These are phyloP conservation scores for Leptobrachium leishanense DNA, from an alignment of 2,113 vertebrate species.

Conservation along the genomic window DNA sequence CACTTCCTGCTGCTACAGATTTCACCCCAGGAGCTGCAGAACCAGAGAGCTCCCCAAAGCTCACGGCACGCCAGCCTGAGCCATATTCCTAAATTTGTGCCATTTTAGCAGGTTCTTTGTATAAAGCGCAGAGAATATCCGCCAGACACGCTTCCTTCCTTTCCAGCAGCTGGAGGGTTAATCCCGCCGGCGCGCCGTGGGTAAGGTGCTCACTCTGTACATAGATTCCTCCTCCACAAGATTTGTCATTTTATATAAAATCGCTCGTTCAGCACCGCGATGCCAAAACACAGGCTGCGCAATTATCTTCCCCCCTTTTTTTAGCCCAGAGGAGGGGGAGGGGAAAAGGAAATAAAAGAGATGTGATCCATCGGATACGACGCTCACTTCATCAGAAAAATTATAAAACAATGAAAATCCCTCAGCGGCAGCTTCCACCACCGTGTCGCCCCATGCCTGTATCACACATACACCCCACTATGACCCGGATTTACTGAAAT, in stretches of 20 bases:
- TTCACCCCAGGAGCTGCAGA: too few relatives aligned
- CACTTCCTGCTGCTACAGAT: too few relatives aligned
- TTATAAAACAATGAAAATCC: constrained; percentile 16
- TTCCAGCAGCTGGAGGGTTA: not conserved
- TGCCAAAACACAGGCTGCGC: not conserved
- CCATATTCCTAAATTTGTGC: too few relatives aligned
- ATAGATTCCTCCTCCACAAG: not conserved
- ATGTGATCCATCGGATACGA: not conserved
- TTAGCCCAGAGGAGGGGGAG: constrained; percentile 13
- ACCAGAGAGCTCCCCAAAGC: too few relatives aligned
- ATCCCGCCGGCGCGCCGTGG: not conserved
- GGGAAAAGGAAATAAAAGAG: not conserved
- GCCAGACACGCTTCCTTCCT: too few relatives aligned
- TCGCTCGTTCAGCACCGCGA: constrained; percentile 28
- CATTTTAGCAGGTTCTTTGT: too few relatives aligned
- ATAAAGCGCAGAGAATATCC: too few relatives aligned
- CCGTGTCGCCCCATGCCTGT: too few relatives aligned
- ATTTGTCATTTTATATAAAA: constrained; percentile 6
- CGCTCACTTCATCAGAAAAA: not conserved
- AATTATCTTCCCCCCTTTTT: constrained; percentile 27
- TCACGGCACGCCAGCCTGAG: too few relatives aligned
- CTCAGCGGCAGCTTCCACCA: too few relatives aligned
- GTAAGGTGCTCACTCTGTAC: constrained; percentile 12
- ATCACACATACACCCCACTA: too few relatives aligned
- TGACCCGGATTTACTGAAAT: too few relatives aligned